Base-by-base conservation (phyloP, 2,797 vertebrate genomes). In the Siniperca scherzeri region DNA sequence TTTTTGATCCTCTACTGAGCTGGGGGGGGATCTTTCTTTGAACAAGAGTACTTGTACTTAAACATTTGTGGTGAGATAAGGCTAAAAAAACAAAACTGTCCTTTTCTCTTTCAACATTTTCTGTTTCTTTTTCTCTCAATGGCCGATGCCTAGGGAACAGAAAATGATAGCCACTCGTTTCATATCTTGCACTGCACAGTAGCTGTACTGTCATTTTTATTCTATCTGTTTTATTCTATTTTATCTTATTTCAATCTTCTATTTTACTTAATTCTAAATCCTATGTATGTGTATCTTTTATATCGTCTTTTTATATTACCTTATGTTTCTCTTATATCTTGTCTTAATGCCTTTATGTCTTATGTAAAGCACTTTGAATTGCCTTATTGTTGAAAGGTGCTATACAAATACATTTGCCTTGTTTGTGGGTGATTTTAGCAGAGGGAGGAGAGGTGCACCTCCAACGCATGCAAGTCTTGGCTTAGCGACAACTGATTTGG, bases 351-450 rank as follows among this genome's bases (percentile, higher is more conserved):
- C 42, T 68, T 67, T 55, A 46, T 72, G 16, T 36, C 17, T 40
- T 56, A n/a, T 21, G 27, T 65, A 5, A 33, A 55, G n/a, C 22
- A 55, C 33, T 33, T 50, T 55, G 27, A 46, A 69, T 78, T 60
- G 50, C 59, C 50, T 70, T 75, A 33, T 55, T 66, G 16, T 76
- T 60, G 22, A 76, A 67, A 74, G 42, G 27, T 62, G 66, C 46
- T 12, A 10, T 17, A 68, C 30, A 73, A 30, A 68, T 33, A 36
- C 46, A n/a, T 25, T 48, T 50, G 40, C 36, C 42, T 55, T 22
- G 74, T 89, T 80, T 87, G 56, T 52, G 67, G 64, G 25, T 27
- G 75, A 74, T 84, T 87, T 82, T 53, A 66, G 72, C 3, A 22
- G 33, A 77, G 60, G 42, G 55, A 72, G 55, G 40, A 64, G 61